Evolutionary conservation across 2,797 vertebrate genomes (phyloP), one percentile per base, ranked within the genome.

Genomic region (Tangara arthus): DNA sequence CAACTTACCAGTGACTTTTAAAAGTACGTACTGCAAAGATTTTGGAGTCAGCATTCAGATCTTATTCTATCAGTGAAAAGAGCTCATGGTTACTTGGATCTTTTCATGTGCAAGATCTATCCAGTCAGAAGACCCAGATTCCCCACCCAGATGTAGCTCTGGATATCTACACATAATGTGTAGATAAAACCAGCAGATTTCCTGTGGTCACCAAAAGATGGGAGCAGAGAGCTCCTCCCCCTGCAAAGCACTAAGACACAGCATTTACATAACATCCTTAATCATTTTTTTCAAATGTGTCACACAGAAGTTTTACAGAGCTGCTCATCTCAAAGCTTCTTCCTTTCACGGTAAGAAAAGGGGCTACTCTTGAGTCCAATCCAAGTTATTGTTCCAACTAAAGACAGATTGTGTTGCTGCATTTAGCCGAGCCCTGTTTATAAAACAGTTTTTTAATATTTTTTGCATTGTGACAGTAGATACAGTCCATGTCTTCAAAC

Each of bases 311-410:
- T 88, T 94, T 91, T 79, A 77, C 77, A 95, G 73, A 42, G 44
- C 77, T 93, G 47, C 66, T 93, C 12, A 5, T 92, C 86, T 76
- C 34, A 2, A 88, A 92, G 28, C 55, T 89, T 91, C 94, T 96
- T 97, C 96, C 95, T 96, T 96, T 96, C 92, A 95, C 15, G 94
- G 96, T 94, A 94, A 95, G 80, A 89, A 92, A 84, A 90, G 68
- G 73, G 90, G 66, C 9, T 60, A 55, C 77, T 86, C 70, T 82
- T 91, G 94, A 84, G 19, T 84, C 19, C 55, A 37, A 11, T 89
- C 95, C 96, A 96, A 82, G 65, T 82, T 72, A 90, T 88, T 95
- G 88, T 93, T 94, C 69, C 80, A 84, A 0, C 39, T 59, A 35
- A 83, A 85, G 82, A 60, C 50, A 79, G 64, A 83, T n/a, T 59